A percentile compares a stretch with the other conserved stretches of the same genome.
Conservation (phyloP, 2,888 invertebrate genomes). For the Diabrotica balteata region DNA sequence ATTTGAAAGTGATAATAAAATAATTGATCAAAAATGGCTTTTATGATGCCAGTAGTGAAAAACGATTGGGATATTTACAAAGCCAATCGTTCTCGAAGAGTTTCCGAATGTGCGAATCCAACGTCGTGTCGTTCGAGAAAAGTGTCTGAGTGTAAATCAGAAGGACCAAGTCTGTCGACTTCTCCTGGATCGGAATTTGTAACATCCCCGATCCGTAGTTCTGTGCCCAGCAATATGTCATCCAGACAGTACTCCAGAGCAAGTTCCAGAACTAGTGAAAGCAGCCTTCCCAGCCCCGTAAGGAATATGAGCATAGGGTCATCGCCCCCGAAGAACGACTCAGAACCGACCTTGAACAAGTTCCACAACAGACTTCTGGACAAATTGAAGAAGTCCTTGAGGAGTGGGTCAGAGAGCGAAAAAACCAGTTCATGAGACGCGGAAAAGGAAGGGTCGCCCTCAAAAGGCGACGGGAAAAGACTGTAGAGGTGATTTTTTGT, state of each 20-base stretch:
- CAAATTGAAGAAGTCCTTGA: constrained; percentile 76
- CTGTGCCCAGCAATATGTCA: constrained; percentile 69
- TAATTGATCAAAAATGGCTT: constrained; percentile 73
- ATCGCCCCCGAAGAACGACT: constrained; percentile 68
- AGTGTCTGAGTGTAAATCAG: constrained; percentile 78
- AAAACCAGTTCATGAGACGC: constrained; percentile 65
- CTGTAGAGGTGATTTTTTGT: constrained; percentile 38
- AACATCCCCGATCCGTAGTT: constrained; percentile 63
- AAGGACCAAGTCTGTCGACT: constrained; percentile 74
- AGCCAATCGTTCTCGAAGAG: constrained; percentile 77
- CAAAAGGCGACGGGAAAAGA: constrained; percentile 39
- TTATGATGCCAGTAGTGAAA: constrained; percentile 94
- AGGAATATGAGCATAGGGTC: constrained; percentile 68
- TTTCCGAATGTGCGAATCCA: constrained; percentile 76
- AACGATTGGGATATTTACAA: constrained; percentile 94
- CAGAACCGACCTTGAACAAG: constrained; percentile 73
- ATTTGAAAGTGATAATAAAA: constrained; percentile 3
- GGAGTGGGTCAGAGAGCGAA: constrained; percentile 57
- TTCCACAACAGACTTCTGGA: constrained; percentile 83
- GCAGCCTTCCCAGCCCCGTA: constrained; percentile 70
- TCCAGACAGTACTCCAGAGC: constrained; percentile 68
- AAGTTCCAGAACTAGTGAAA: constrained; percentile 69
- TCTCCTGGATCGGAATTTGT: constrained; percentile 70
- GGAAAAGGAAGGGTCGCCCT: constrained; percentile 42
- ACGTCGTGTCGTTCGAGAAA: constrained; percentile 71